Conservation (phyloP, 2,113 vertebrate genomes). For the Trogon surrucura region DNA sequence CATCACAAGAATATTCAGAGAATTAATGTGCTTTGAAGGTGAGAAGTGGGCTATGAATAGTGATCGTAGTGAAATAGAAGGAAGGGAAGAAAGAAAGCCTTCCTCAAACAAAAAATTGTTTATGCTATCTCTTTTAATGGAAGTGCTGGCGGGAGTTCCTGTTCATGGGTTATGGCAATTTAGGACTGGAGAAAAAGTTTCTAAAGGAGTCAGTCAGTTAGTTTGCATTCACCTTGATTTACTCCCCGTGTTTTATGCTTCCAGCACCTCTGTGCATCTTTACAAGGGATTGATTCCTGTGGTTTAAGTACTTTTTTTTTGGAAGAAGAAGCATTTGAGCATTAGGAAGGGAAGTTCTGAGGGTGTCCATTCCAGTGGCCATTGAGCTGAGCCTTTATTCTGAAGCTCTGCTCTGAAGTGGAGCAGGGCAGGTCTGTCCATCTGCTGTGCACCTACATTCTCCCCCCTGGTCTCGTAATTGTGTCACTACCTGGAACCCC, state of each 20-base stretch:
- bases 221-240: background rate
- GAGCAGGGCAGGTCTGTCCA: background rate
- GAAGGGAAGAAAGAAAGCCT: background rate
- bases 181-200: background rate
- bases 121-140: background rate
- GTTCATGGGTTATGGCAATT: background rate
- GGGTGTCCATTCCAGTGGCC: too few relatives aligned
- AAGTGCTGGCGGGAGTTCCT: background rate
- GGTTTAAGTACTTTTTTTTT: background rate
- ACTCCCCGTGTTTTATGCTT: rapidly evolving
- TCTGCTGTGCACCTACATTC: rapidly evolving
- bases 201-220: background rate
- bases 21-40: constrained; percentile 45
- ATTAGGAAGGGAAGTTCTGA: background rate
- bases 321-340: background rate
- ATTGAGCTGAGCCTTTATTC: background rate
- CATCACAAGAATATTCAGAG: background rate
- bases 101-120: background rate
- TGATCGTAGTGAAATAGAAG: background rate
- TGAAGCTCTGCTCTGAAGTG: rapidly evolving
- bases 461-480: too few relatives aligned
- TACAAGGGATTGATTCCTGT: background rate
- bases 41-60: background rate
- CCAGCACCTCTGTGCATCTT: background rate
- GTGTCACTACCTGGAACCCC: background rate